Conservation (phyloP, 2,888 invertebrate genomes). For the Baccha elongata region DNA sequence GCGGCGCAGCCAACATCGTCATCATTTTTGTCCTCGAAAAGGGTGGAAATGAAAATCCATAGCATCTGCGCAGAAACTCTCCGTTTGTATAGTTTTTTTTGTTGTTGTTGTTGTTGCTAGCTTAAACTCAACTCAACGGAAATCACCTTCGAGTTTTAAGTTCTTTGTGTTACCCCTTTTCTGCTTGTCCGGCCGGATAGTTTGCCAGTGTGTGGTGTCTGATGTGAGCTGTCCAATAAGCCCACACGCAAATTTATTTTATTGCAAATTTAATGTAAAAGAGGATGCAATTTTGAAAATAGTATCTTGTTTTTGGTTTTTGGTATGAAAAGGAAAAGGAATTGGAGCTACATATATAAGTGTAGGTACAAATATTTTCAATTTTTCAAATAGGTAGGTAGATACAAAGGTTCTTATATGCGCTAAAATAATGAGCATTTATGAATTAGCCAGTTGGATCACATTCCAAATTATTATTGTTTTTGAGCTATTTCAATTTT, state of each 20-base stretch:
- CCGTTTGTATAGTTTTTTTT: constrained; percentile 30
- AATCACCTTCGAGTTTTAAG: constrained; percentile 64
- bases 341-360: no score
- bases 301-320: constrained; percentile 30
- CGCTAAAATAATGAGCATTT: no score
- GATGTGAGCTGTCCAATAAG: constrained; percentile 34
- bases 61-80: constrained; percentile 70
- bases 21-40: constrained; percentile 60
- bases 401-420: no score
- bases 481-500: no score
- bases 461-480: no score
- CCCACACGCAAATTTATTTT: constrained; percentile 69
- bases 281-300: constrained; percentile 45
- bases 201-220: constrained; percentile 33
- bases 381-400: no score
- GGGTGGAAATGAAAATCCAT: constrained; percentile 73
- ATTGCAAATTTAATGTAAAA: constrained; percentile 44
- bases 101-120: constrained; percentile 36
- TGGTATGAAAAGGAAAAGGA: no score
- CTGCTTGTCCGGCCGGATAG: not conserved
- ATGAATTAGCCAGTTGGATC: no score
- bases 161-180: constrained; percentile 35
- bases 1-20: constrained; percentile 29
- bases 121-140: constrained; percentile 56
- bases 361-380: no score